Conservation (phyloP, 2,113 vertebrate genomes). For the Marmota monax region DNA sequence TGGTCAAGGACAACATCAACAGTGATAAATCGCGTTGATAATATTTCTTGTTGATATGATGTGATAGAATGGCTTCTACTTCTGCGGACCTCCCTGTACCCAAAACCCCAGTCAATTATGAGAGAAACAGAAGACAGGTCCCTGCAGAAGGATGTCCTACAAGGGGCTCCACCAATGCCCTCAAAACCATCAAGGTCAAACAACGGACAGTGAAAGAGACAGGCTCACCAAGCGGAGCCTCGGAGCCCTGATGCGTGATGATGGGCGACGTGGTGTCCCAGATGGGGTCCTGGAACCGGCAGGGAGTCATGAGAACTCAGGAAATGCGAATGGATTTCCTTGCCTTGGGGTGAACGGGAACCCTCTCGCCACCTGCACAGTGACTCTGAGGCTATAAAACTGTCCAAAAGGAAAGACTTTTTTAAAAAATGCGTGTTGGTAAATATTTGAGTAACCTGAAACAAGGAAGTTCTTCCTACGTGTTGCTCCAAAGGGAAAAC, state of each 20-base stretch:
- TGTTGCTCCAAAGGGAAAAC: not conserved
- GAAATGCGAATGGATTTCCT: too few species aligned
- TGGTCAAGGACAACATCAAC: rapidly evolving
- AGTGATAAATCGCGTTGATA: rapidly evolving
- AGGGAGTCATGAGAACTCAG: not conserved
- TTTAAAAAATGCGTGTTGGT: not conserved
- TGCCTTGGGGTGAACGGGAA: too few species aligned
- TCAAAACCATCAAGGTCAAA: not conserved
- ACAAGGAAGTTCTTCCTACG: not conserved
- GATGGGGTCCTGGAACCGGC: not conserved
- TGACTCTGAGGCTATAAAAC: too few species aligned
- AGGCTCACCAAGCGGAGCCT: not conserved
- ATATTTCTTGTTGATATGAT: not conserved
- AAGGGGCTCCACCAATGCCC: rapidly evolving
- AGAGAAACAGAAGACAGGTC: not conserved
- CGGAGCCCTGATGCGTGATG: not conserved
- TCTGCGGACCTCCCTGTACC: not conserved
- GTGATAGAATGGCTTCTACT: not conserved
- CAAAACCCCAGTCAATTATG: not conserved
- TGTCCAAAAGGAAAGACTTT: too few species aligned
- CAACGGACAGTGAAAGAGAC: not conserved
- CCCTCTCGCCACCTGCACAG: too few species aligned
- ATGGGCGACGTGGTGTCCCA: rapidly evolving
- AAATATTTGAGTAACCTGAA: not conserved
- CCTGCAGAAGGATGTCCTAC: rapidly evolving